Percentiles rank a stretch among this genome's conserved stretches.
These are phyloP conservation scores for Triplophysa rosa DNA, from an alignment of 2,113 vertebrate species.

Conservation along the genomic window DNA sequence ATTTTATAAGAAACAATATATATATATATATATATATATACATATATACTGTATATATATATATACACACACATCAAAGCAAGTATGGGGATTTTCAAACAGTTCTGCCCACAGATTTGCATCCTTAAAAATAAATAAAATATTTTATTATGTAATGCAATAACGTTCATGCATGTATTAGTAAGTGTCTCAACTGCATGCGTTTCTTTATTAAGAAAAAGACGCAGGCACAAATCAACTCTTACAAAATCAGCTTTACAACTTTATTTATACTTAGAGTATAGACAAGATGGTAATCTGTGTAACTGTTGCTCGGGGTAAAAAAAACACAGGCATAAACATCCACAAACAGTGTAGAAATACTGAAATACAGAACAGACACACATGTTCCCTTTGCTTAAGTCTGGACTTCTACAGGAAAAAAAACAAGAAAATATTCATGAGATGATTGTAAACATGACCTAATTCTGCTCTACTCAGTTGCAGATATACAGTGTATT, in stretches of 20 bases:
- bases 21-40: too few relatives aligned
- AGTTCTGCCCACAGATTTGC: too few relatives aligned
- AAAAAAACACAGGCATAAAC: conserved; percentile 18
- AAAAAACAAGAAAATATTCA: neutral
- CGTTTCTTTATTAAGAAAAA: too few relatives aligned
- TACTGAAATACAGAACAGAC: conserved; percentile 19
- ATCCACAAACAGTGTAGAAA: conserved; percentile 13
- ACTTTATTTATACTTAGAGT: conserved; percentile 51
- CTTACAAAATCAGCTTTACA: conserved; percentile 30
- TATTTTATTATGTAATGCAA: too few relatives aligned
- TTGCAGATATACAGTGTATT: neutral
- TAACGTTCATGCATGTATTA: too few relatives aligned
- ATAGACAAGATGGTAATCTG: conserved; percentile 30
- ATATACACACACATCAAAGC: too few relatives aligned
- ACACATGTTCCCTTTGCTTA: conserved; percentile 37
- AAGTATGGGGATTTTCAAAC: too few relatives aligned
- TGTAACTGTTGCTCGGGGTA: neutral
- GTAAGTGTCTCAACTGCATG: too few relatives aligned
- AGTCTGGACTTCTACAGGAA: neutral
- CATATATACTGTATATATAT: too few relatives aligned
- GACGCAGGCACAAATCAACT: neutral
- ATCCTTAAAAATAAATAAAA: too few relatives aligned
- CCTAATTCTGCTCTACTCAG: neutral
- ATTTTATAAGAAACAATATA: too few relatives aligned
- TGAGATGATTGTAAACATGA: conserved; percentile 16